phyloP scores from a whole-genome alignment of 1,140 invertebrate genomes.

The Bombus polaris region DNA sequence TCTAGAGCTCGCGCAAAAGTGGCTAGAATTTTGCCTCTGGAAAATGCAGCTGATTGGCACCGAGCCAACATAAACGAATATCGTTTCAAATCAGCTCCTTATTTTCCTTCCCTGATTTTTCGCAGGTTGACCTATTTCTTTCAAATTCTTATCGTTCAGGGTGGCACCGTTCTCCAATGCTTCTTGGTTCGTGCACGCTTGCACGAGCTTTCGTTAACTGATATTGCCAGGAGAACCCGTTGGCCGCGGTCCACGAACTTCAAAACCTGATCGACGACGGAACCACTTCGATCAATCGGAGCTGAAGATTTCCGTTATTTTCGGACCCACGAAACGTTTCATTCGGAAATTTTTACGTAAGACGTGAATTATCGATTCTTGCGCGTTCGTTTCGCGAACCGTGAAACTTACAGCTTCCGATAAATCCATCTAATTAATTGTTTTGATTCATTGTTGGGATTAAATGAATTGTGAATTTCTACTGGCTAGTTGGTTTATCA shows the following conservation, averaged over 20 bases:
- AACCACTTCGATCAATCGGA: neutral
- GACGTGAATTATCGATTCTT: neutral
- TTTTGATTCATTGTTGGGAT: neutral
- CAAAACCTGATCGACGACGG: conserved; percentile 28
- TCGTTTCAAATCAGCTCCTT: neutral
- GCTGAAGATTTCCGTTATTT: conserved; percentile 13
- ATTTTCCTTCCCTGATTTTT: neutral
- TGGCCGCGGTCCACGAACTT: conserved; percentile 53
- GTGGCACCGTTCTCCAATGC: neutral
- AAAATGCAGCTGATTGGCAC: conserved; percentile 2
- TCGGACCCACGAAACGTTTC: neutral
- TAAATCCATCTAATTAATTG: neutral
- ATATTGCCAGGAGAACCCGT: neutral
- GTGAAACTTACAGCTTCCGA: neutral
- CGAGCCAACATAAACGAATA: neutral
- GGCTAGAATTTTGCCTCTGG: neutral
- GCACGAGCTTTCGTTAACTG: neutral
- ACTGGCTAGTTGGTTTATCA: neutral
- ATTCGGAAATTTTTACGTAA: neutral
- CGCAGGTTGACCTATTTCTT: neutral
- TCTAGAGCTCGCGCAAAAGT: neutral
- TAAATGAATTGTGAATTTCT: neutral
- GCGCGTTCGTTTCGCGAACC: too few species aligned
- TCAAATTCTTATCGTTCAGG: neutral
- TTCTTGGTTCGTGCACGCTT: neutral